Evolutionary conservation across 1,140 invertebrate species (phyloP).

Genomic region (Drosophila nikananu): DNA sequence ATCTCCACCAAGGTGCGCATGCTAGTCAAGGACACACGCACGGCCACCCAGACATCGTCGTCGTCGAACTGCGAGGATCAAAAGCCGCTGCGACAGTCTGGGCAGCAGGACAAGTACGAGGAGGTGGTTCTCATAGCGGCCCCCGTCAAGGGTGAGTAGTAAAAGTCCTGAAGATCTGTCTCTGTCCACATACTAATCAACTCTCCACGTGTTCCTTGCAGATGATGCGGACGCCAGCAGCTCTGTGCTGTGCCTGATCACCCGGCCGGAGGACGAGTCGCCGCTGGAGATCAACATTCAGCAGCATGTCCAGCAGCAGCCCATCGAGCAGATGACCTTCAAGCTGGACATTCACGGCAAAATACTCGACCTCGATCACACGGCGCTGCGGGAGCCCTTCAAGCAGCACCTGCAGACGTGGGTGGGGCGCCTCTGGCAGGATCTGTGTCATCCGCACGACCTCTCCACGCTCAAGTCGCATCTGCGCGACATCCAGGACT

Average conservation of each 20-base stretch:
- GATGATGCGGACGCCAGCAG: conserved; percentile 89
- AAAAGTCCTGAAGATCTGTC: background rate
- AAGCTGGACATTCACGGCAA: conserved; percentile 94
- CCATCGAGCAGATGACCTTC: conserved; percentile 95
- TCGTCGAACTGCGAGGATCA: conserved; percentile 87
- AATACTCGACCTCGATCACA: conserved; percentile 92
- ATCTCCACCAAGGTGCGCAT: conserved; percentile 88
- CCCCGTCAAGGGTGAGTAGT: conserved; percentile 85
- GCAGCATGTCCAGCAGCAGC: conserved; percentile 86
- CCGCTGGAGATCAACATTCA: conserved; percentile 88
- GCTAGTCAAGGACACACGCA: conserved; percentile 91
- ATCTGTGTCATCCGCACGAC: conserved; percentile 92
- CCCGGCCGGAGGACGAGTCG: conserved; percentile 92
- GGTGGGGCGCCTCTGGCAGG: conserved; percentile 86
- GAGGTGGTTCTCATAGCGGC: conserved; percentile 87
- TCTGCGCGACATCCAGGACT: conserved; percentile 90
- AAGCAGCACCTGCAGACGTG: conserved; percentile 90
- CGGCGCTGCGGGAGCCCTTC: conserved; percentile 88
- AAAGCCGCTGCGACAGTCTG: conserved; percentile 88
- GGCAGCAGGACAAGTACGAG: conserved; percentile 82
- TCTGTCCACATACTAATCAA: conserved; percentile 38
- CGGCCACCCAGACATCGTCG: conserved; percentile 78
- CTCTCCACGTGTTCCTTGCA: conserved; percentile 85
- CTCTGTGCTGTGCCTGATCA: conserved; percentile 90
- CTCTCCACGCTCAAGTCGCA: conserved; percentile 90